Base-by-base conservation (phyloP, 2,888 invertebrate genomes). In the Pseudococcus longispinus region DNA sequence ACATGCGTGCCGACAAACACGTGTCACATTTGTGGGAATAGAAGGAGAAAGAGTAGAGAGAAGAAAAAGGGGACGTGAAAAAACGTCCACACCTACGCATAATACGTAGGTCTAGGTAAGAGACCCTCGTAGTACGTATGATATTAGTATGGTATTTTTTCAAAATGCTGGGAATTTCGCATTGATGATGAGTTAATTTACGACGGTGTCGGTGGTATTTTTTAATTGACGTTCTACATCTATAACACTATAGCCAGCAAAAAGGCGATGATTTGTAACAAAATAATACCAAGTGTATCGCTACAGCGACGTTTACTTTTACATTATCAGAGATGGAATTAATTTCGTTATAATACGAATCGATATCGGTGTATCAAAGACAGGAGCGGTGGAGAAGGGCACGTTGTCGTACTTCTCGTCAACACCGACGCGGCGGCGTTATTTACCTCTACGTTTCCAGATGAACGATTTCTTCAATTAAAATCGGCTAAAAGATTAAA, bases 401-500 rank as follows among this genome's bases (percentile, higher is more conserved):
- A 23, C 60, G 60, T 29, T 65, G 26, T 65, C 65, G 65, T 65
- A 65, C 26, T 65, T 70, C 29, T 70, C 70, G 29, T 29, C 60
- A 60, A 60, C 60, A 60, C 60, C 60, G 60, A 11, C 60, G 60
- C 5, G 60, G 23, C 74, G 74, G 32, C 29, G 9, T 74, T 74
- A 74, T 74, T 74, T 74, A 74, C 74, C 74, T 60, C 60, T 74
- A 74, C 32, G 20, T 80, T 80, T 80, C 77, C 77, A 80, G 77
- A 80, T 80, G 42, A 80, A 80, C 77, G 77, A 42, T 80, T 80
- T 80, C 77, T 80, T 80, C 77, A 42, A 80, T 80, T 80, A 80
- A 80, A 80, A 80, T 80, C 77, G 42, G 37, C 37, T 80, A 80
- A 80, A 80, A 80, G 77, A 80, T 80, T 80, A 80, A 80, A 80